A percentile compares a stretch with the other conserved stretches of the same genome.
Evolutionary conservation across 1,140 invertebrate genomes (phyloP).

Genomic region (Drosophila ambigua): DNA sequence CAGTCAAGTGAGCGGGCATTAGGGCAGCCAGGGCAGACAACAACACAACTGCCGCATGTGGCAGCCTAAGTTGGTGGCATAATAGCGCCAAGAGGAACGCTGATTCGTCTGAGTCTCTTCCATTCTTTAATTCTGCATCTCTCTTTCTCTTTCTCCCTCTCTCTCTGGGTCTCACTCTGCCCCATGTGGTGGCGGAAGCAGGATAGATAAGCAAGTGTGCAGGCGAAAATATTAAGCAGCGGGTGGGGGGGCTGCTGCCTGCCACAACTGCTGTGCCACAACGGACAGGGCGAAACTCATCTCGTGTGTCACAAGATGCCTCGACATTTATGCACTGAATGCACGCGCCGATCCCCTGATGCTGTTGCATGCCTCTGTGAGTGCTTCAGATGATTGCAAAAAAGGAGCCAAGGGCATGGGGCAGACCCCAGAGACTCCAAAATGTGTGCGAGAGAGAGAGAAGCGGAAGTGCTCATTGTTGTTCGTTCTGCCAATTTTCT

Average conservation of each 20-base stretch:
- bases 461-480: conserved; percentile 72
- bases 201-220: conserved; percentile 80
- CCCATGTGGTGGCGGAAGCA: conserved; percentile 71
- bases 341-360: conserved; percentile 49
- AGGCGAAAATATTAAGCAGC: conserved; percentile 79
- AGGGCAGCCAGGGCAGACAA: conserved; percentile 24
- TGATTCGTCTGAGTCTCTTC: too few species aligned
- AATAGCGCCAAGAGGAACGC: neutral
- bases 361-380: conserved; percentile 49
- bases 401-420: conserved; percentile 30
- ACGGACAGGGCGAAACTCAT: conserved; percentile 63
- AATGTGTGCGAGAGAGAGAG: neutral
- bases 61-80: conserved; percentile 23
- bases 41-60: conserved; percentile 37
- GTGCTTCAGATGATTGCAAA: conserved; percentile 53
- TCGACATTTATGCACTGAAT: conserved; percentile 69
- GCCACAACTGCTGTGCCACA: conserved; percentile 61
- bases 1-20: conserved; percentile 50
- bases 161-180: conserved; percentile 23
- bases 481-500: conserved; percentile 65
- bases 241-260: conserved; percentile 43
- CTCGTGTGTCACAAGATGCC: conserved; percentile 72
- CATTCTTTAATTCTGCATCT: neutral
- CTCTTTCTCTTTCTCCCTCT: conserved; percentile 6
- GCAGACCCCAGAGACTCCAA: neutral